These are phyloP conservation scores for Melieria picta DNA, from an alignment of 2,888 invertebrate species.

Conservation along the genomic window DNA sequence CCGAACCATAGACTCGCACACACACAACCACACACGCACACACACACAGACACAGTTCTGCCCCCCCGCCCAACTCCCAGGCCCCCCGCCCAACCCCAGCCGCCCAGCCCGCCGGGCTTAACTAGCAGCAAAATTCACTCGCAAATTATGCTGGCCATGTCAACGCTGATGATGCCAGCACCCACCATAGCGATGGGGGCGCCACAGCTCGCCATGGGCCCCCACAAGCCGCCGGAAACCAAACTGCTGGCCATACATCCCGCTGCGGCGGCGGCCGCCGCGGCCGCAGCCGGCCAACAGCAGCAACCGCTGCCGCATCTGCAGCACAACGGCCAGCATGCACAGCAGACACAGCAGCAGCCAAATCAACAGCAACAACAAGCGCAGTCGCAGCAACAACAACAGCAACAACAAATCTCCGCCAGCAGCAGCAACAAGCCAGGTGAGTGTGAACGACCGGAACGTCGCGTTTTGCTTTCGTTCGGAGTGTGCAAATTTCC, in stretches of 20 bases:
- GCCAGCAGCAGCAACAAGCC: constrained; percentile 62
- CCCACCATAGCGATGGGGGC: constrained; percentile 66
- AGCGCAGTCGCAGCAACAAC: constrained; percentile 51
- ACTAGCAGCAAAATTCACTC: constrained; percentile 54
- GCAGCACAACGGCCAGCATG: constrained; percentile 47
- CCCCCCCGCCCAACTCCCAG: background rate
- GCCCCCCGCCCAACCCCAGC: background rate
- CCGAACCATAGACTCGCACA: no score
- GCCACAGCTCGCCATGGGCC: constrained; percentile 65
- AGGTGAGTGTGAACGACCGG: constrained; percentile 54
- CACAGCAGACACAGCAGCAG: constrained; percentile 53
- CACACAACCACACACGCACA: constrained; percentile 22
- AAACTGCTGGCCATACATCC: constrained; percentile 66
- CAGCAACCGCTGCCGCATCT: constrained; percentile 52
- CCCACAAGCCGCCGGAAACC: constrained; percentile 67
- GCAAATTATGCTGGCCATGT: constrained; percentile 67
- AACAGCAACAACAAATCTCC: constrained; percentile 55
- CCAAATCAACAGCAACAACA: constrained; percentile 52
- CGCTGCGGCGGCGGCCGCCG: constrained; percentile 49
- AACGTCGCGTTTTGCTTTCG: constrained; percentile 8
- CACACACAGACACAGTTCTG: constrained; percentile 8
- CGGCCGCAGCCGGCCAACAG: constrained; percentile 53
- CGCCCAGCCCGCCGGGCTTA: constrained; percentile 5
- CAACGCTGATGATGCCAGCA: constrained; percentile 67
- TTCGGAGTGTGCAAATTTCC: background rate